Evolutionary conservation across 1,140 invertebrate genomes (phyloP).

Genomic region (Gerris buenoi): DNA sequence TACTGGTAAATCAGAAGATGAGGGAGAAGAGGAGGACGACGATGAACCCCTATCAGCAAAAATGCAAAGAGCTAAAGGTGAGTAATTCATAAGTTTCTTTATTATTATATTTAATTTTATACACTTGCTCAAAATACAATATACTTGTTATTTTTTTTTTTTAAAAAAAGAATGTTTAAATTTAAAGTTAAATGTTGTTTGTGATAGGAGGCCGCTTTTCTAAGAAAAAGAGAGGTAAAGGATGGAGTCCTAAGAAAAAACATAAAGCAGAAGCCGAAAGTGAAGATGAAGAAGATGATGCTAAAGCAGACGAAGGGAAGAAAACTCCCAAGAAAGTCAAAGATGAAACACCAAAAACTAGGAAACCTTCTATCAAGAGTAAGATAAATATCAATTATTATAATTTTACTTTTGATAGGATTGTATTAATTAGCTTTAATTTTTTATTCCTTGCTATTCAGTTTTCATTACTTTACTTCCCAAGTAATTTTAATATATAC

Average conservation of each 20-base stretch:
- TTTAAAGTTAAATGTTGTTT: background rate
- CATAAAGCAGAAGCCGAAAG: background rate
- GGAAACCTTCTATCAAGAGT: too few relatives aligned
- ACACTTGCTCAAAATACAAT: too few relatives aligned
- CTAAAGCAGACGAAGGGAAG: background rate
- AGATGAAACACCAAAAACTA: constrained; percentile 3
- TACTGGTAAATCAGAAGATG: constrained; percentile 16
- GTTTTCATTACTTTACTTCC: too few relatives aligned
- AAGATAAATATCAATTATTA: too few relatives aligned
- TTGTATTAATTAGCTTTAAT: too few relatives aligned
- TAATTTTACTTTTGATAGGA: too few relatives aligned
- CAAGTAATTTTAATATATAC: too few relatives aligned
- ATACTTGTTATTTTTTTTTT: too few relatives aligned
- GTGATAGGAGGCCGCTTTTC: background rate
- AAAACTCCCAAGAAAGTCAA: background rate
- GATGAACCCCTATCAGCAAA: constrained; percentile 22
- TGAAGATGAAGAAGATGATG: background rate
- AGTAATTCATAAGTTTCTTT: too few relatives aligned
- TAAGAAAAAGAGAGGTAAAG: background rate
- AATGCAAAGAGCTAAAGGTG: constrained; percentile 6
- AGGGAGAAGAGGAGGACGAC: constrained; percentile 30
- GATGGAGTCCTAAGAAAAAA: background rate
- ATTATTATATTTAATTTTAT: too few relatives aligned
- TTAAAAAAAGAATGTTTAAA: background rate
- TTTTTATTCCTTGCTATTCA: too few relatives aligned